These are phyloP conservation scores for Camarhynchus parvulus DNA, from an alignment of 2,113 vertebrate genomes.

Conservation along the genomic window DNA sequence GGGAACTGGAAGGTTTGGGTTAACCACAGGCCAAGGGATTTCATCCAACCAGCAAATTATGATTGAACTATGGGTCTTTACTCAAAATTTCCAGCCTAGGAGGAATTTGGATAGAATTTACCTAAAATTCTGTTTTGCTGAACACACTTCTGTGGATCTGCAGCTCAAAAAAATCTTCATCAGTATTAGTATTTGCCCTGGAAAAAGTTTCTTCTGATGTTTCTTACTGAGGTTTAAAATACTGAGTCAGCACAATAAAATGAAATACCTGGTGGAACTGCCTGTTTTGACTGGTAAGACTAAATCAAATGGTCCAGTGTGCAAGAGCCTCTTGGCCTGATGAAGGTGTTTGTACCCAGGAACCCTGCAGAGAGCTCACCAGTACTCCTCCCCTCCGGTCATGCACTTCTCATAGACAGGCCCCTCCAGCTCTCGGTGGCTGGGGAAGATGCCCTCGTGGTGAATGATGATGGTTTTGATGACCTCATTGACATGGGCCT, in stretches of 20 bases:
- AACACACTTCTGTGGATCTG: background rate
- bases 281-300: background rate
- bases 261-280: background rate
- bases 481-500: constrained; percentile 97
- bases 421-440: constrained; percentile 89
- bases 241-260: background rate
- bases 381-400: constrained; percentile 97
- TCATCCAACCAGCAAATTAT: background rate
- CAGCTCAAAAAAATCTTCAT: background rate
- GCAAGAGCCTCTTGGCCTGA: background rate
- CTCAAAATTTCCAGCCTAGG: background rate
- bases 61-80: background rate
- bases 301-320: background rate
- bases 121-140: background rate
- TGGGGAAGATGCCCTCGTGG: constrained; percentile 94
- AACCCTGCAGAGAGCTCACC: constrained; percentile 78
- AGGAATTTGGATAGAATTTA: background rate
- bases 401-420: constrained; percentile 99
- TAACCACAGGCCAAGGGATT: fast-evolving
- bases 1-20: background rate
- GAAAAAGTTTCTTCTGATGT: background rate
- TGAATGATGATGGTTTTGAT: constrained; percentile 97
- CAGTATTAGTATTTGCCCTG: background rate
- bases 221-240: background rate
- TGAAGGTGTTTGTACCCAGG: background rate